Conservation (phyloP, 2,797 vertebrate species). For the Crenuchus spilurus region DNA sequence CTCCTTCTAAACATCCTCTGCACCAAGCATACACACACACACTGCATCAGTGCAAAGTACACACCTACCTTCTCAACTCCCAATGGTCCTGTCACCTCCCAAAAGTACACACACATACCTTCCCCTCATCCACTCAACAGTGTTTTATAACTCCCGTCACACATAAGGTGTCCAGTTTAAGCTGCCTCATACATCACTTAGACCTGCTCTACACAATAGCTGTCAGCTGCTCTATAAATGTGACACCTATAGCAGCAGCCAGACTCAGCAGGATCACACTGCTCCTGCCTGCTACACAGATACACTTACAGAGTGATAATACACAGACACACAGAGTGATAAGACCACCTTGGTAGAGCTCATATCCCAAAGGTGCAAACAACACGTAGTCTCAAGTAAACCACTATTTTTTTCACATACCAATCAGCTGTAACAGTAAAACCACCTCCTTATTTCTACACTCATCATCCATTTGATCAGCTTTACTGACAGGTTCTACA, state of each 20-base stretch:
- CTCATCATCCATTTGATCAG: no score
- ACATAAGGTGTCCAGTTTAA: constrained; percentile 11
- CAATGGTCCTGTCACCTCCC: constrained; percentile 15
- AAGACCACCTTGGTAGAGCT: constrained; percentile 3
- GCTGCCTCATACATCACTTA: constrained; percentile 21
- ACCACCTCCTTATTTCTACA: no score
- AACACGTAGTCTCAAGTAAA: constrained; percentile 8
- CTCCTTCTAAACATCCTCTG: constrained; percentile 29
- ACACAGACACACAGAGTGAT: constrained; percentile 24
- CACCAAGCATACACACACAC: constrained; percentile 23
- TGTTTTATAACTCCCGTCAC: neutral
- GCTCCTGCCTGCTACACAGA: constrained; percentile 9
- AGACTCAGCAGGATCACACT: neutral
- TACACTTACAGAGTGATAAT: constrained; percentile 21
- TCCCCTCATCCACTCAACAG: neutral
- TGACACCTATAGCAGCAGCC: neutral
- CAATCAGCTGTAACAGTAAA: no score
- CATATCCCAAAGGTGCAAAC: constrained; percentile 8
- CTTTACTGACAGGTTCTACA: no score
- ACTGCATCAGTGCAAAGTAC: constrained; percentile 17
- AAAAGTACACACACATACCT: constrained; percentile 9
- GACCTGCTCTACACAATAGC: constrained; percentile 1
- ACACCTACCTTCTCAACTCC: neutral
- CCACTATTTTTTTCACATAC: neutral
- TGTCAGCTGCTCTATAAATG: constrained; percentile 5